Evolutionary conservation across 2,888 invertebrate genomes (phyloP), one percentile per base, ranked within the genome.

Genomic region (Panopea generosa): DNA sequence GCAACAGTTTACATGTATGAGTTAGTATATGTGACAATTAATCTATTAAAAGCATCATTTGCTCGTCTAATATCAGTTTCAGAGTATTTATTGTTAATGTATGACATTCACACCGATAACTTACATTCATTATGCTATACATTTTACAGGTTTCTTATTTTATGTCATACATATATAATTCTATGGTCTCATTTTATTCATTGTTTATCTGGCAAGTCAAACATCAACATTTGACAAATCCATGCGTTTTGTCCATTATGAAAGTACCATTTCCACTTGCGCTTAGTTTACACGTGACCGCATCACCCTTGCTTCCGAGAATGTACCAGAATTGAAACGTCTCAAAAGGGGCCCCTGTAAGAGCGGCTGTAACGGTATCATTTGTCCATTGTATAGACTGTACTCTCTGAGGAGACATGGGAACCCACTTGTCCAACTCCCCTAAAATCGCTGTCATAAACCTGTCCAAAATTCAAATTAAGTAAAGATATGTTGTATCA

Each of bases 351-450:
- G 74, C 80, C 9, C 89, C 89, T 14, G 57, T 67, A 3, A 88
- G 68, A 1, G 55, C 43, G 0, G 86, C 70, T 11, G 56, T 63
- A 20, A 88, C 77, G 7, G 86, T 76, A 22, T 66, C 77, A 55
- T 78, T 70, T 1, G 74, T 75, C 55, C 80, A 71, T 0, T 67
- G 26, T 3, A 89, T 80, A 27, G 60, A 40, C 7, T 55, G 55
- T 6, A 89, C 78, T 24, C 89, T 73, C 52, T 87, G 84, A 7
- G 84, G 83, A 7, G 89, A 89, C 75, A 89, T 85, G 2, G 89
- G 87, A 0, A 86, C 87, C 88, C 87, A 88, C 63, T 89, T 89
- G 55, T 80, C 77, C 26, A 87, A 61, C 60, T 89, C 88, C 9
- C 89, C 89, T 9, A 84, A 66, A 11, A 86, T 74, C 18, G 70